Evolutionary conservation across 53 echinoderm and acorn worm genomes (phyloP).

Genomic region (Antedon mediterranea): DNA sequence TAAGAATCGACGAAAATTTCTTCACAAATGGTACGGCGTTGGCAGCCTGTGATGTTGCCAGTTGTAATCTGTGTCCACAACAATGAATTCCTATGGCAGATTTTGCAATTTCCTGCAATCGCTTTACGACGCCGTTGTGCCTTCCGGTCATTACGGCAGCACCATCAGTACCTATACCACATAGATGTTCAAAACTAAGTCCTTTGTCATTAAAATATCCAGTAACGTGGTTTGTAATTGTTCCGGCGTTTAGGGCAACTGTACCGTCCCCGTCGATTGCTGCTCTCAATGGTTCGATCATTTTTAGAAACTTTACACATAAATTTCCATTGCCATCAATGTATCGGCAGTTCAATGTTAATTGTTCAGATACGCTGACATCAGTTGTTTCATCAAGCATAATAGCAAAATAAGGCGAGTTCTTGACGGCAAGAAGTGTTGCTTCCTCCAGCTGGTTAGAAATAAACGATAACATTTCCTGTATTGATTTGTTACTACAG

Average conservation of each 20-base stretch:
- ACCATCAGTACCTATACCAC: slow-evolving; percentile 38
- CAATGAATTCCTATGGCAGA: slow-evolving; percentile 40
- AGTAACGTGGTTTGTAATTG: slow-evolving; percentile 33
- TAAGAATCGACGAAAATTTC: slow-evolving; percentile 20
- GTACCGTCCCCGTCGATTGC: not conserved
- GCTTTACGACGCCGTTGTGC: slow-evolving; percentile 26
- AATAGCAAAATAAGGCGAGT: slow-evolving; percentile 21
- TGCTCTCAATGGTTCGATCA: slow-evolving; percentile 25
- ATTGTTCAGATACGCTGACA: slow-evolving; percentile 11
- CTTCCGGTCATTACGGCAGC: slow-evolving; percentile 32
- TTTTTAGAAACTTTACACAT: slow-evolving; percentile 18
- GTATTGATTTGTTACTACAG: too few relatives aligned
- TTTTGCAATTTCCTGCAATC: slow-evolving; percentile 28
- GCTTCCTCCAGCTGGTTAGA: too few relatives aligned
- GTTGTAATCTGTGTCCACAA: slow-evolving; percentile 29
- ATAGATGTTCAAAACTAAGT: slow-evolving; percentile 26
- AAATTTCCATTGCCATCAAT: slow-evolving; percentile 15
- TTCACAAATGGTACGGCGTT: slow-evolving; percentile 30
- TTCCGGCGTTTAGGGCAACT: slow-evolving; percentile 30
- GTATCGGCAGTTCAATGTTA: slow-evolving; percentile 15
- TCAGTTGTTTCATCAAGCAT: too few relatives aligned
- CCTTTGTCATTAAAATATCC: slow-evolving; percentile 21
- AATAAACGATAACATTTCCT: slow-evolving; percentile 14
- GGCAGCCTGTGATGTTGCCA: slow-evolving; percentile 37
- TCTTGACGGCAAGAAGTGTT: slow-evolving; percentile 5